Conservation (phyloP, 2,113 vertebrate species). For the Sinocyclocheilus anshuiensis region DNA sequence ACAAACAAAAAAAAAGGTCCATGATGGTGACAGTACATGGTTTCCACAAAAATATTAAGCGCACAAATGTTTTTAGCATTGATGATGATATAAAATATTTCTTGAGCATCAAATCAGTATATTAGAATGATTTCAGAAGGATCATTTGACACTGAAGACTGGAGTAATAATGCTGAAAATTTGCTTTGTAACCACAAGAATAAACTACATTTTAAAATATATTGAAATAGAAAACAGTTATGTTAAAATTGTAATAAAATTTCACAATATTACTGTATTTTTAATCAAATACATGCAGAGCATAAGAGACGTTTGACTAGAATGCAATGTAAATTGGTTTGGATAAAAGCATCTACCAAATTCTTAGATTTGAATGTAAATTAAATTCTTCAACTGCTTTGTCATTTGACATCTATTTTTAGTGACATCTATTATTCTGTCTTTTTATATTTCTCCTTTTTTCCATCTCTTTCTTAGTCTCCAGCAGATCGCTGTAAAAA, state of each 20-base stretch:
- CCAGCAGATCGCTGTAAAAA: constrained; percentile 59
- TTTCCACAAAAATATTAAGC: too few species aligned
- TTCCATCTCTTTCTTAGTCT: constrained; percentile 34
- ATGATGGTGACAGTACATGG: too few species aligned
- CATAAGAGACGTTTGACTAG: too few species aligned
- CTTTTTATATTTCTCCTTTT: neutral
- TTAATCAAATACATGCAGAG: too few species aligned
- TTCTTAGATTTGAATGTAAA: neutral
- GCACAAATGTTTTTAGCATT: neutral
- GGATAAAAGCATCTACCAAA: neutral
- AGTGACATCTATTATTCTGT: neutral
- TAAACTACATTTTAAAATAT: neutral
- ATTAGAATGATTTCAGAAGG: neutral
- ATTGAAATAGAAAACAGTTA: neutral
- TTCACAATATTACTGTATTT: neutral
- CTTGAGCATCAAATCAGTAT: too few species aligned
- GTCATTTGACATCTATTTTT: neutral
- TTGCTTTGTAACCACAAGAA: neutral
- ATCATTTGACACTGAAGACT: neutral
- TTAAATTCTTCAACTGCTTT: neutral
- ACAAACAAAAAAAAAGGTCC: too few species aligned
- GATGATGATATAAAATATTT: neutral
- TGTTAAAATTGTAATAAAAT: neutral
- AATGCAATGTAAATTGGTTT: neutral
- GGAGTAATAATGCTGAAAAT: neutral